Evolutionary conservation across 2,888 invertebrate species (phyloP).

Genomic region (Cephus runcator): DNA sequence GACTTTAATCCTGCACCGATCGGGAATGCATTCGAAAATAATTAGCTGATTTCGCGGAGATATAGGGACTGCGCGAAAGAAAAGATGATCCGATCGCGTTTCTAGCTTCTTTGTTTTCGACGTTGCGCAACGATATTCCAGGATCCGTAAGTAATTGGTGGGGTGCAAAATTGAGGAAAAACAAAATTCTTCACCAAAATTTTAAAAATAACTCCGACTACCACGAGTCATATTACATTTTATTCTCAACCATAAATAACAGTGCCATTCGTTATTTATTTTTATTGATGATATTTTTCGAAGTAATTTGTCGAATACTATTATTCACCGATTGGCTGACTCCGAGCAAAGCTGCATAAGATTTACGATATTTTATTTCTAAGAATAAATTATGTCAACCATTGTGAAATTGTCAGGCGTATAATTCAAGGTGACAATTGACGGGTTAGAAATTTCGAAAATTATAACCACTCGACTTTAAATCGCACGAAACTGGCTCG

Average conservation of each 20-base stretch:
- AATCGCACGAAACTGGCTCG: neutral
- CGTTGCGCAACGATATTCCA: neutral
- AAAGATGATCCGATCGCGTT: conserved; percentile 4
- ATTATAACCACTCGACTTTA: neutral
- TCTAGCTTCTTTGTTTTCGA: neutral
- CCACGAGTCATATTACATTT: neutral
- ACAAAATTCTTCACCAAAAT: neutral
- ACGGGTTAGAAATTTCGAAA: neutral
- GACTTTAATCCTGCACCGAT: conserved; percentile 58
- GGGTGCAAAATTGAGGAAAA: neutral
- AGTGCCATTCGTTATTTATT: neutral
- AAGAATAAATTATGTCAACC: neutral
- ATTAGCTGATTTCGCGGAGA: conserved; percentile 63
- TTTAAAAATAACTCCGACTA: neutral
- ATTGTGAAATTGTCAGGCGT: neutral
- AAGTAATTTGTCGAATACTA: neutral
- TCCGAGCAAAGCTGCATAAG: neutral
- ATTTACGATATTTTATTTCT: neutral
- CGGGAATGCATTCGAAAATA: conserved; percentile 64
- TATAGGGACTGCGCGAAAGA: conserved; percentile 43
- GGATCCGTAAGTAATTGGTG: neutral
- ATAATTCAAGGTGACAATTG: neutral
- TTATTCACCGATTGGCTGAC: neutral
- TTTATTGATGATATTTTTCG: neutral
- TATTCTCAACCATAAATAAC: neutral